phyloP scores from a whole-genome alignment of 2,797 vertebrate genomes.

The Aplochiton taeniatus region DNA sequence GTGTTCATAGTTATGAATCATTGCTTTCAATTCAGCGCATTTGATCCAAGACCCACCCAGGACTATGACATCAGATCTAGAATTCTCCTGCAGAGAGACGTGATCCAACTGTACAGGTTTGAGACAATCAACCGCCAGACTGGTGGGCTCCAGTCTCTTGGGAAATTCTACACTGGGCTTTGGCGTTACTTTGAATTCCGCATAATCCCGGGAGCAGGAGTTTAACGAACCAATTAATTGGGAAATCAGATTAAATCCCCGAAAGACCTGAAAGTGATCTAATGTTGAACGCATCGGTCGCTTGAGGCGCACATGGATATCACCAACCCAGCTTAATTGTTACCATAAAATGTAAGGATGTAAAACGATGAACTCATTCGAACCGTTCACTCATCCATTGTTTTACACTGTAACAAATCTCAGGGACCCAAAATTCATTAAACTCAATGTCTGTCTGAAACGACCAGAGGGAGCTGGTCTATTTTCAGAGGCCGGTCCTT shows the following conservation, averaged over 20 bases:
- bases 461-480: not conserved
- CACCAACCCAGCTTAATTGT: constrained; percentile 38
- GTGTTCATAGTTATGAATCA: no score
- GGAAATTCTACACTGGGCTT: constrained; percentile 54
- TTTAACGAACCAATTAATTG: constrained; percentile 71
- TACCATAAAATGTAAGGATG: constrained; percentile 36
- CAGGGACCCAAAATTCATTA: not conserved
- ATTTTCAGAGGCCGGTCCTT: constrained; percentile 29
- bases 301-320: constrained; percentile 41
- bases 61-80: constrained; percentile 12
- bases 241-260: constrained; percentile 66
- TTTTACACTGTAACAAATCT: constrained; percentile 21
- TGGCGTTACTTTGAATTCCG: constrained; percentile 56
- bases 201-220: constrained; percentile 63
- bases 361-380: constrained; percentile 23
- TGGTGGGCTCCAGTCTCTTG: constrained; percentile 36
- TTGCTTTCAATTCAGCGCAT: not conserved
- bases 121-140: constrained; percentile 52
- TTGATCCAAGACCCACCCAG: not conserved
- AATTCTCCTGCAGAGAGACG: constrained; percentile 35
- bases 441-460: constrained; percentile 6
- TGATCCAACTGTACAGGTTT: constrained; percentile 28
- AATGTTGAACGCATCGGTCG: constrained; percentile 47
- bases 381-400: not conserved
- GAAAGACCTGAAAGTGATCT: constrained; percentile 60